Conservation (phyloP, 2,797 vertebrate genomes). For the Hozukius guyotensis region DNA sequence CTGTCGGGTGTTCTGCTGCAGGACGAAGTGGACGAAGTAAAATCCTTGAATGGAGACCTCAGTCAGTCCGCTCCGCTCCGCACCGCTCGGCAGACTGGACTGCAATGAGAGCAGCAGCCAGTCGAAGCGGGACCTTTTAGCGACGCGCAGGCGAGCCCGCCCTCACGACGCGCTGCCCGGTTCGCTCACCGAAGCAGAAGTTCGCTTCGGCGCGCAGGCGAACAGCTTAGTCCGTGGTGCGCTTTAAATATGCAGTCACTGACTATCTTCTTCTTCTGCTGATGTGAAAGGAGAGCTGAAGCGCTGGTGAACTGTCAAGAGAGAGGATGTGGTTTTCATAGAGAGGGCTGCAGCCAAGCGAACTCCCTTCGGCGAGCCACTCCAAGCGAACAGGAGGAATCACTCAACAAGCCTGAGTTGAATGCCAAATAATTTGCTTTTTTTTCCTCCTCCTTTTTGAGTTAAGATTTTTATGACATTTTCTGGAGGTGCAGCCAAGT, state of each 20-base stretch:
- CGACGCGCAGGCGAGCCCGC: constrained; percentile 63
- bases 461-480: background rate
- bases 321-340: constrained; percentile 10
- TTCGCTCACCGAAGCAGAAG: constrained; percentile 4
- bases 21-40: constrained; percentile 57
- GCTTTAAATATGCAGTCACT: background rate
- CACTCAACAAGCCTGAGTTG: background rate
- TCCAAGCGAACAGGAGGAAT: background rate
- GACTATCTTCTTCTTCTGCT: background rate
- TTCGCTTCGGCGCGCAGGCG: constrained; percentile 24
- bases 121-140: constrained; percentile 77
- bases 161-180: constrained; percentile 59
- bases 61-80: constrained; percentile 68
- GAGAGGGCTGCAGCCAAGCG: background rate
- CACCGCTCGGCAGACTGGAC: constrained; percentile 79
- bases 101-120: constrained; percentile 80
- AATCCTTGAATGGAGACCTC: constrained; percentile 71
- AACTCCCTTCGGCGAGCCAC: background rate
- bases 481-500: background rate
- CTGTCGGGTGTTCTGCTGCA: constrained; percentile 63
- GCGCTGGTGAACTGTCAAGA: constrained; percentile 3
- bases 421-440: background rate
- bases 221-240: constrained; percentile 3
- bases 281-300: background rate
- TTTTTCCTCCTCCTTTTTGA: background rate